Evolutionary conservation across 2,797 vertebrate genomes (phyloP).

Genomic region (Xenops minutus): DNA sequence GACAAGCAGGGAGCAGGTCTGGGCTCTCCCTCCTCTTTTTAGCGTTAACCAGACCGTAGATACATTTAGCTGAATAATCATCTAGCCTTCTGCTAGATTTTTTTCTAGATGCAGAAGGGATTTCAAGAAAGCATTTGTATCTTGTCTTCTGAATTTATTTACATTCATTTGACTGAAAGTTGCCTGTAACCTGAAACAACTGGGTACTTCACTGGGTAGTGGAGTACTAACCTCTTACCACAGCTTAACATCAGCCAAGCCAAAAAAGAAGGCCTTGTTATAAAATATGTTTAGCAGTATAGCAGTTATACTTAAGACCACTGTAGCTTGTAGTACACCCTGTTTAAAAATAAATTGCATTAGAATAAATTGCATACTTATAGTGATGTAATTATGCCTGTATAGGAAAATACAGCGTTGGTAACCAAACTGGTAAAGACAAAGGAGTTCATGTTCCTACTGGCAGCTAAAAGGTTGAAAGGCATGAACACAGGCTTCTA

Average conservation of each 20-base stretch:
- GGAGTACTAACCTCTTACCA: not conserved
- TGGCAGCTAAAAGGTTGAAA: not conserved
- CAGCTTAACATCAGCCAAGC: not conserved
- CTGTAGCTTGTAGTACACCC: not conserved
- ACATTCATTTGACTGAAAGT: not conserved
- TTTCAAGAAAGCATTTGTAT: not conserved
- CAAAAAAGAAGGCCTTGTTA: not conserved
- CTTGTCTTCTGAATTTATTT: not conserved
- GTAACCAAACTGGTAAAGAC: not conserved
- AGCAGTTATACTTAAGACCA: not conserved
- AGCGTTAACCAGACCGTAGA: not conserved
- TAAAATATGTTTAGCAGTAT: not conserved
- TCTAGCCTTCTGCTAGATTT: not conserved
- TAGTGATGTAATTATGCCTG: not conserved
- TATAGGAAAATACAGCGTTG: not conserved
- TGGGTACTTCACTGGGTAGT: not conserved
- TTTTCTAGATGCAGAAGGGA: not conserved
- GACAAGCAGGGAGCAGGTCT: not conserved
- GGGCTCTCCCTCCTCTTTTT: not conserved
- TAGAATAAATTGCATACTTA: not conserved
- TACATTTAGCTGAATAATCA: not conserved
- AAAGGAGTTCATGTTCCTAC: not conserved
- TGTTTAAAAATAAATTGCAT: not conserved
- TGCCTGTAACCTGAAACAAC: not conserved
- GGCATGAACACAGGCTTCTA: not conserved